These are phyloP conservation scores for Caloenas nicobarica DNA, from an alignment of 2,113 vertebrate species.

Conservation along the genomic window DNA sequence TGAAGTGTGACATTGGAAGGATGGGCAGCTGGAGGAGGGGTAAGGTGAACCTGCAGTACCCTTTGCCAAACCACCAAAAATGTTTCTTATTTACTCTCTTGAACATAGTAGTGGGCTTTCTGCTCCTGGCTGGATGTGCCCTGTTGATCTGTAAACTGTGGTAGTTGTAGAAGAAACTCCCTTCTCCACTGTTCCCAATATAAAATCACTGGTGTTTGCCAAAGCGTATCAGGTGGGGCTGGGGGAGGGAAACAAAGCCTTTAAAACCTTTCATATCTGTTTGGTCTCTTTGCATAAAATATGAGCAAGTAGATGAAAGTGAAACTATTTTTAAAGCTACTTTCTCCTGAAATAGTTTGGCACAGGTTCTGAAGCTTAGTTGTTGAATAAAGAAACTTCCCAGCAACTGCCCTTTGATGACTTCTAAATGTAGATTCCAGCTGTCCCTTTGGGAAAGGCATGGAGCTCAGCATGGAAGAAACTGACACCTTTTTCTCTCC, in stretches of 20 bases:
- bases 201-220: background rate
- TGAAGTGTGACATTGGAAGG: background rate
- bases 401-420: conserved; percentile 51
- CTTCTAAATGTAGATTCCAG: conserved; percentile 69
- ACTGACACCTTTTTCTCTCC: conserved; percentile 60
- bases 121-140: background rate
- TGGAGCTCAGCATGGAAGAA: conserved; percentile 28
- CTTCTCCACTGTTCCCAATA: background rate
- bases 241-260: background rate
- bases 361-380: conserved; percentile 34
- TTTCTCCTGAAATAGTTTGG: conserved; percentile 58
- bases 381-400: conserved; percentile 56
- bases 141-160: background rate
- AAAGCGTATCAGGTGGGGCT: background rate
- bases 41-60: background rate
- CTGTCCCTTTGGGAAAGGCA: conserved; percentile 55
- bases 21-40: background rate
- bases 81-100: background rate
- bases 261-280: background rate
- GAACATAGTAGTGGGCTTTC: background rate
- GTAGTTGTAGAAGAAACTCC: background rate
- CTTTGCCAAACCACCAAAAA: background rate
- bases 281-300: background rate
- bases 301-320: background rate
- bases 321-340: conserved; percentile 48